Conservation (phyloP, 2,797 vertebrate genomes). For the Coccyzus lansbergi region DNA sequence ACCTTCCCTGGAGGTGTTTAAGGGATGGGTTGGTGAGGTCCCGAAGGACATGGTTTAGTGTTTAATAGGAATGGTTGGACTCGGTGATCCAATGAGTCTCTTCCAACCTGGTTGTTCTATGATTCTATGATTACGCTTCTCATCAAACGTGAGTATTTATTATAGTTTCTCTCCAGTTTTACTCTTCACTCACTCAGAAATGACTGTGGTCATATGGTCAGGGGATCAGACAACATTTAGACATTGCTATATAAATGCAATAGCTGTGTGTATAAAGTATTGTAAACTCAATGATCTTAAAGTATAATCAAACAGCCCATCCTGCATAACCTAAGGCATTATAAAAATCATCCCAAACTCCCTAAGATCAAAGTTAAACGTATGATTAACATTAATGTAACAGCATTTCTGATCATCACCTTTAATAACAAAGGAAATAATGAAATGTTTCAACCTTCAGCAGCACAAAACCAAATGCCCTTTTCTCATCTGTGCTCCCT, state of each 20-base stretch:
- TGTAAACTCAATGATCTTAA: conserved; percentile 2
- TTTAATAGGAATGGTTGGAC: too few relatives aligned
- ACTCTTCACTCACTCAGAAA: neutral
- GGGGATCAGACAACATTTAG: neutral
- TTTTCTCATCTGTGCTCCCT: neutral
- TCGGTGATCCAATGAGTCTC: too few relatives aligned
- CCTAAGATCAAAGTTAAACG: neutral
- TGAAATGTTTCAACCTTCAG: neutral
- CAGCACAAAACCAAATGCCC: neutral
- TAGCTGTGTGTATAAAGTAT: neutral
- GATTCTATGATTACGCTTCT: too few relatives aligned
- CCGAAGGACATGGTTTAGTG: too few relatives aligned
- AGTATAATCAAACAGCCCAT: neutral
- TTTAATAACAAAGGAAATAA: neutral
- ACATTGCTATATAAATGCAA: neutral
- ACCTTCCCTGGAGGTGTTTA: too few relatives aligned
- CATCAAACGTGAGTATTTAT: neutral
- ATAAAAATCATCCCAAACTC: neutral
- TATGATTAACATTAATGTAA: neutral
- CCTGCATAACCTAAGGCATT: neutral
- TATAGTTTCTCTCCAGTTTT: neutral
- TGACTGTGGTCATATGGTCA: neutral
- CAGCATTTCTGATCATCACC: neutral
- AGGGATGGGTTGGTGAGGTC: too few relatives aligned
- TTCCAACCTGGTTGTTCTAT: too few relatives aligned